Conservation (phyloP, 2,113 vertebrate genomes). For the Dipodomys stephensi region DNA sequence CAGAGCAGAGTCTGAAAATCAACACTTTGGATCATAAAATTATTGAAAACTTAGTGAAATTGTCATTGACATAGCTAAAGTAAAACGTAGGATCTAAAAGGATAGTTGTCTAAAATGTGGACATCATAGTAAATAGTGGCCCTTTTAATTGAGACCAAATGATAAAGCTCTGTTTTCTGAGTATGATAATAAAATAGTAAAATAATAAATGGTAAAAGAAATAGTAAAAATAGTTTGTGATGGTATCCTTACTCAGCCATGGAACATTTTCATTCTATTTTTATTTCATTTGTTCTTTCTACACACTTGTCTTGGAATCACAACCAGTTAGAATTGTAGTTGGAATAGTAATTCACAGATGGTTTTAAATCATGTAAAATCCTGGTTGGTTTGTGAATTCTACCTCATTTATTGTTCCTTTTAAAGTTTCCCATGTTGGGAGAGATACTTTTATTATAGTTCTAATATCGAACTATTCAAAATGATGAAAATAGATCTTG, state of each 20-base stretch:
- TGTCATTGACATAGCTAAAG: background rate
- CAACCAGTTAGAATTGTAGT: background rate
- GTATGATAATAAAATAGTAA: background rate
- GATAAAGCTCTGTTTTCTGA: background rate
- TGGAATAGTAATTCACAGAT: slow-evolving; percentile 17
- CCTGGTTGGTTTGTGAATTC: slow-evolving; percentile 24
- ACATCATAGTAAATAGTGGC: background rate
- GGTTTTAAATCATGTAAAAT: background rate
- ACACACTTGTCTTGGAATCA: background rate
- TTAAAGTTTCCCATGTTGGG: background rate
- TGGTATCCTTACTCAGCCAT: background rate
- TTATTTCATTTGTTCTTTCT: slow-evolving; percentile 1
- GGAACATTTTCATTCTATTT: background rate
- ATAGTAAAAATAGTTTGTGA: background rate
- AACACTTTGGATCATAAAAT: background rate
- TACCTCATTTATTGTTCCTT: background rate
- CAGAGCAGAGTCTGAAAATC: background rate
- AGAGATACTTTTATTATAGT: slow-evolving; percentile 16
- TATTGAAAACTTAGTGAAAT: slow-evolving; percentile 24
- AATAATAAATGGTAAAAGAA: too few species aligned
- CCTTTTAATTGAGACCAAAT: background rate
- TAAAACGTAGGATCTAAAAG: background rate
- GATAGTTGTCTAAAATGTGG: background rate
- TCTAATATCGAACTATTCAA: slow-evolving; percentile 13
- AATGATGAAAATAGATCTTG: slow-evolving; percentile 39